Evolutionary conservation across 2,888 invertebrate genomes (phyloP).

Genomic region (Idaea straminata): DNA sequence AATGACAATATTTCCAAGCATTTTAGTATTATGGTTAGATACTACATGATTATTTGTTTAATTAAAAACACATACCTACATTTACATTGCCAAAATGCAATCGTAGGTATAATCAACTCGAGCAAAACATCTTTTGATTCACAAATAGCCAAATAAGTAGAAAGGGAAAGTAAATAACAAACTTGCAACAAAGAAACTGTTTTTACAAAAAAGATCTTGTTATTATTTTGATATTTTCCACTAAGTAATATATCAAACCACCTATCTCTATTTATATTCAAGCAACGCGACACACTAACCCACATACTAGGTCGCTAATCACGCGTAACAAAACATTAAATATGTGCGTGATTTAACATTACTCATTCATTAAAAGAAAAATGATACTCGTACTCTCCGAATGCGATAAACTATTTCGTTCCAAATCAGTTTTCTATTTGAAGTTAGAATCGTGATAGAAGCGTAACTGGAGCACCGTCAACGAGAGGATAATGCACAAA

Average conservation of each 20-base stretch:
- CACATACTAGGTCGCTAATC: slow-evolving; percentile 58
- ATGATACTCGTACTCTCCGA: slow-evolving; percentile 15
- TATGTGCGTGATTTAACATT: slow-evolving; percentile 47
- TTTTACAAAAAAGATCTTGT: background rate
- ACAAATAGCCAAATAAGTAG: background rate
- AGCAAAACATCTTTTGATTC: background rate
- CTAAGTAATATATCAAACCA: background rate
- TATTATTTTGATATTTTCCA: background rate
- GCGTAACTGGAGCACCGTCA: slow-evolving; percentile 56
- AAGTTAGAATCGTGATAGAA: slow-evolving; percentile 36
- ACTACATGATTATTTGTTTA: background rate
- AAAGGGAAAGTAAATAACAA: slow-evolving; percentile 6
- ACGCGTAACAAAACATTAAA: slow-evolving; percentile 60
- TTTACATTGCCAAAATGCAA: background rate
- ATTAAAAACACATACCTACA: background rate
- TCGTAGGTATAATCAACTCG: background rate
- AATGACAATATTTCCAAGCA: too few species aligned
- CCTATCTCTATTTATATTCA: slow-evolving; percentile 19
- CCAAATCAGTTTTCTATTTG: slow-evolving; percentile 15
- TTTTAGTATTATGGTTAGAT: too few species aligned
- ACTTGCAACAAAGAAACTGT: background rate
- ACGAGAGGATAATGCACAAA: slow-evolving; percentile 52
- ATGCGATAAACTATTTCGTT: slow-evolving; percentile 12
- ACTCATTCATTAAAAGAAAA: slow-evolving; percentile 24
- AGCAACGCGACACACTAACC: slow-evolving; percentile 56